phyloP scores from a whole-genome alignment of 1,140 invertebrate genomes.

The Drosophila bocqueti region DNA sequence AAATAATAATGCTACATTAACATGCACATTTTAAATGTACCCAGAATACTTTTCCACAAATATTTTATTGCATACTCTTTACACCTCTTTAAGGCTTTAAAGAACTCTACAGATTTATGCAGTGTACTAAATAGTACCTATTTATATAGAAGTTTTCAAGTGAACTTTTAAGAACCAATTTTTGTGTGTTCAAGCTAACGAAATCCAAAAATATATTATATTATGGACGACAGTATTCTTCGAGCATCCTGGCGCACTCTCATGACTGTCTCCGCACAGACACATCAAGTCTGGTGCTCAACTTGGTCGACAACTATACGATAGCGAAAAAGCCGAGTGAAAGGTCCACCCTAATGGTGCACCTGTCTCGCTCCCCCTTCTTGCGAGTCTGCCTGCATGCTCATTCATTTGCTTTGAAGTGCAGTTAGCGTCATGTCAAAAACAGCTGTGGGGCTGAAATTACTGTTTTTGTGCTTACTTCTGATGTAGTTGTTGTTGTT shows the following conservation, averaged over 20 bases:
- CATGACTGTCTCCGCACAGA: too few relatives aligned
- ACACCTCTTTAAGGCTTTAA: background rate
- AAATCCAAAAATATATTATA: background rate
- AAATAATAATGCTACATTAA: too few relatives aligned
- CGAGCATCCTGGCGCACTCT: background rate
- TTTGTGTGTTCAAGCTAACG: background rate
- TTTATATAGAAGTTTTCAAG: background rate
- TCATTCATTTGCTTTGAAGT: conserved; percentile 28
- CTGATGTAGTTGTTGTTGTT: conserved; percentile 4
- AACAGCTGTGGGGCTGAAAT: conserved; percentile 32
- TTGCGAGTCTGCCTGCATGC: conserved; percentile 8
- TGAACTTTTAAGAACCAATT: background rate
- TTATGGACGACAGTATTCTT: background rate
- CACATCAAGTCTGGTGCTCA: background rate
- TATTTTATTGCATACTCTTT: background rate
- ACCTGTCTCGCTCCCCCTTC: conserved; percentile 10
- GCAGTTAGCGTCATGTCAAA: conserved; percentile 46
- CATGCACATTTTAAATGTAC: background rate
- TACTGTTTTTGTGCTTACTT: conserved; percentile 25
- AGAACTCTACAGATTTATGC: background rate
- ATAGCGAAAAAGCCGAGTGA: background rate
- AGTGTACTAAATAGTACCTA: too few relatives aligned
- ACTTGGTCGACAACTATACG: background rate
- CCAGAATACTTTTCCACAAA: background rate
- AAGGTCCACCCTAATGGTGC: conserved; percentile 10